Percentiles rank a stretch among this genome's conserved stretches.
These are phyloP conservation scores for Synergus umbraculus DNA, from an alignment of 2,888 invertebrate genomes.

Conservation along the genomic window DNA sequence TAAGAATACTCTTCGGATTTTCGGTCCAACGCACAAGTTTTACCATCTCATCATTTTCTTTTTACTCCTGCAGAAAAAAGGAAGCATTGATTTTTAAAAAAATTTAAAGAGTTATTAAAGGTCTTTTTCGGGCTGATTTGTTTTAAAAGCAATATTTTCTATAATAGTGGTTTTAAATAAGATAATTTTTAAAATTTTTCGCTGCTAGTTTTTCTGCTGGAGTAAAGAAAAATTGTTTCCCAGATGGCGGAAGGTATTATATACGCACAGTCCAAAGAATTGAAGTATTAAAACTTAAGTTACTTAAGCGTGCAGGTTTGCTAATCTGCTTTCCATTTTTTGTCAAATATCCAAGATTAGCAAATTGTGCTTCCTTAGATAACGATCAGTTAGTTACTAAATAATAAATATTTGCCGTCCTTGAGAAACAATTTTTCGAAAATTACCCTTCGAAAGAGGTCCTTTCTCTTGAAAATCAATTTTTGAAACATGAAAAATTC, in stretches of 20 bases:
- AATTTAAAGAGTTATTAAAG: no score
- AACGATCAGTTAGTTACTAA: conserved; percentile 36
- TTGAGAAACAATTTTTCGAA: conserved; percentile 30
- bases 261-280: conserved; percentile 41
- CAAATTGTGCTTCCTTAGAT: conserved; percentile 39
- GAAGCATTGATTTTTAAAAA: no score
- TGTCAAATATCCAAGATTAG: conserved; percentile 28
- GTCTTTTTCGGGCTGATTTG: no score
- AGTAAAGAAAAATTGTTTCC: conserved; percentile 39
- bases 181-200: background rate
- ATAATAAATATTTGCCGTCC: conserved; percentile 30
- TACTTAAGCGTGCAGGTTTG: conserved; percentile 37
- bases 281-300: conserved; percentile 40
- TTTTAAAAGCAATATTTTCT: no score
- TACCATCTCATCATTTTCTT: background rate
- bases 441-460: background rate
- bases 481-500: conserved; percentile 1
- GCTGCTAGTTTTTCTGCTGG: conserved; percentile 2
- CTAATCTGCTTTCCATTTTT: conserved; percentile 33
- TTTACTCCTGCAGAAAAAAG: conserved; percentile 1
- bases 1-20: background rate
- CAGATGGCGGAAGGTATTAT: conserved; percentile 31
- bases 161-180: no score
- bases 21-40: conserved; percentile 34
- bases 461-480: background rate